Conservation (phyloP, 2,113 vertebrate species). For the Chiloscyllium plagiosum region DNA sequence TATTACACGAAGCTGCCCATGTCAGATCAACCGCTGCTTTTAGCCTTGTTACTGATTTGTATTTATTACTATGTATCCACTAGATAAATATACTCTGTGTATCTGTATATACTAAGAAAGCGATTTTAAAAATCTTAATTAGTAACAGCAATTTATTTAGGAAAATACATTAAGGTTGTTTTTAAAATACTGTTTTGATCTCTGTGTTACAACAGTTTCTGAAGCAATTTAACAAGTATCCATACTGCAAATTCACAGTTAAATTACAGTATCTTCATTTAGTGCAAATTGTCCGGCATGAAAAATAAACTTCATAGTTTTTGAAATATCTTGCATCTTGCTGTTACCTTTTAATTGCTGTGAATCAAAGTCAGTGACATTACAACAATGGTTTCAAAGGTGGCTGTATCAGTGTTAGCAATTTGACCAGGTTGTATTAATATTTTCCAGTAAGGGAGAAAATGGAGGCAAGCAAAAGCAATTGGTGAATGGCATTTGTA, state of each 20-base stretch:
- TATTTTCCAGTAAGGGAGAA: not conserved
- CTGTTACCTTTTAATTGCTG: not conserved
- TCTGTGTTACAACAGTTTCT: not conserved
- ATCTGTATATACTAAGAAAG: not conserved
- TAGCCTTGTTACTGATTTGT: not conserved
- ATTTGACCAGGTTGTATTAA: not conserved
- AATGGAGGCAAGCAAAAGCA: slow-evolving; percentile 1
- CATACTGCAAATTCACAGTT: not conserved
- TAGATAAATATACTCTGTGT: not conserved
- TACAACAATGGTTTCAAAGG: not conserved
- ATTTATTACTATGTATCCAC: not conserved
- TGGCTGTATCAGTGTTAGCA: not conserved
- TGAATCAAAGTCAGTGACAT: not conserved
- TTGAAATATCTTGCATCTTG: not conserved
- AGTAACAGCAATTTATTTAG: not conserved
- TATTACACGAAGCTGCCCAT: not conserved
- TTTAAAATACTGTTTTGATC: not conserved
- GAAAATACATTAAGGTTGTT: not conserved
- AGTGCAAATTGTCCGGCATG: not conserved
- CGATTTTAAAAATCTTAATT: not conserved
- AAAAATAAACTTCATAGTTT: not conserved
- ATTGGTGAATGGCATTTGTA: slow-evolving; percentile 21
- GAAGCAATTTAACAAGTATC: not conserved
- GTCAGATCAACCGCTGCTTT: not conserved
- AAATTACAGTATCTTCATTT: not conserved